These are phyloP conservation scores for Zygogramma bicolorata DNA, from an alignment of 2,888 invertebrate genomes.

Conservation along the genomic window DNA sequence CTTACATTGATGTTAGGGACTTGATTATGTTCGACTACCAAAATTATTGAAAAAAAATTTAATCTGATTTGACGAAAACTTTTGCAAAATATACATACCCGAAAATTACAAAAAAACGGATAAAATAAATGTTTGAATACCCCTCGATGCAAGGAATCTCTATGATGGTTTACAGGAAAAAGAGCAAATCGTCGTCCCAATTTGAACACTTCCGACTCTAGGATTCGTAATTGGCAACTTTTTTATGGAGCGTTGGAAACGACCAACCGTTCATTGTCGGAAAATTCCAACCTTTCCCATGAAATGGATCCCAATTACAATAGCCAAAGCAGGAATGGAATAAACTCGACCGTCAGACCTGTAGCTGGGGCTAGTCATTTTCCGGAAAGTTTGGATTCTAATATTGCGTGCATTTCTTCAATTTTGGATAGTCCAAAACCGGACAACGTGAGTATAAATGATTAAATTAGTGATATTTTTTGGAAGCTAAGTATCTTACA, in stretches of 20 bases:
- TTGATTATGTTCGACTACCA: no score
- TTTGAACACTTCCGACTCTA: slow-evolving; percentile 32
- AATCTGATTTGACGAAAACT: no score
- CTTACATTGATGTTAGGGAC: no score
- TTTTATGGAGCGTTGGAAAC: slow-evolving; percentile 53
- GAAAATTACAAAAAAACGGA: no score
- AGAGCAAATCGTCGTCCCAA: not conserved
- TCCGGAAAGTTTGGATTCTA: not conserved
- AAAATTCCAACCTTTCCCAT: slow-evolving; percentile 10
- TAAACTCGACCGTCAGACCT: not conserved
- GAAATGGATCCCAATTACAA: slow-evolving; percentile 35
- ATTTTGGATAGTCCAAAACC: slow-evolving; percentile 25
- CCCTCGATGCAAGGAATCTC: no score
- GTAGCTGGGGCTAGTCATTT: not conserved
- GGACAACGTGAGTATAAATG: slow-evolving; percentile 18
- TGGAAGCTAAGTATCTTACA: no score
- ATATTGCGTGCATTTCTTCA: slow-evolving; percentile 15
- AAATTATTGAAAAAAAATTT: no score
- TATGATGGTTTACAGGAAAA: not conserved
- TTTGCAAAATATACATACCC: no score
- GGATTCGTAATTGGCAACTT: slow-evolving; percentile 57
- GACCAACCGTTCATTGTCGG: slow-evolving; percentile 27
- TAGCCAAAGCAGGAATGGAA: slow-evolving; percentile 8
- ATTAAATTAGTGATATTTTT: no score
- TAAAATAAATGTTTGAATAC: no score